Evolutionary conservation across 2,113 vertebrate species (phyloP), one percentile per base, ranked within the genome.

Genomic region (Lamprologus ornatipinnis): DNA sequence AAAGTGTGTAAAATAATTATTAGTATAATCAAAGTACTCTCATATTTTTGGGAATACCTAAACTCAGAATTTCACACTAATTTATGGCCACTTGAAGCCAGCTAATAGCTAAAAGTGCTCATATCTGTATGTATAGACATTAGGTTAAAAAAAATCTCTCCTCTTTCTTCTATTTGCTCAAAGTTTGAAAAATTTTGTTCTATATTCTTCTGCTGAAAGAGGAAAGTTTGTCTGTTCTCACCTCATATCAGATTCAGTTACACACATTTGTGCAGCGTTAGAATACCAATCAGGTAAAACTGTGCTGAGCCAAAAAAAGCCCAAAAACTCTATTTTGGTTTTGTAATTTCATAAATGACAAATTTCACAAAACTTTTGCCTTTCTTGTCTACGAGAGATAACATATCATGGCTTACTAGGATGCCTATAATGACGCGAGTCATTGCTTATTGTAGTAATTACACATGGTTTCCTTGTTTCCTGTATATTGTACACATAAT

Each of bases 401-500:
- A 7, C 17, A 65, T 21, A 0, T 70, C 65, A 42, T 70, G 35
- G 35, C 35, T 40, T 0, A 42, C 65, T 23, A 23, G 65, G 37
- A 70, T 70, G 37, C n/a, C 21, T 70, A 70, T 42, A 42, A 42
- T 26, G 65, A 70, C 8, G 1, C 2, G 3, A 42, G n/a, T 45
- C 65, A 42, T 42, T 70, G 37, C 13, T 45, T 73, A 73, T 40
- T 23, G 63, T 70, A 70, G 35, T 40, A 40, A 68, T 68, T 68
- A 40, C 63, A 23, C n/a, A 42, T 6, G 65, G 12, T 9, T 70
- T 1, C n/a, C 35, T 37, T 13, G 60, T 65, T 65, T 65, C 10
- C n/a, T 70, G 35, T 9, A 42, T 42, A 42, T 14, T 70, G 3
- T 70, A 0, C 0, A n/a, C n/a, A 70, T 70, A 70, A 23, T 13